Evolutionary conservation across 1,140 invertebrate species (phyloP), one percentile per base, ranked within the genome.

Genomic region (Pseudoatta argentina): DNA sequence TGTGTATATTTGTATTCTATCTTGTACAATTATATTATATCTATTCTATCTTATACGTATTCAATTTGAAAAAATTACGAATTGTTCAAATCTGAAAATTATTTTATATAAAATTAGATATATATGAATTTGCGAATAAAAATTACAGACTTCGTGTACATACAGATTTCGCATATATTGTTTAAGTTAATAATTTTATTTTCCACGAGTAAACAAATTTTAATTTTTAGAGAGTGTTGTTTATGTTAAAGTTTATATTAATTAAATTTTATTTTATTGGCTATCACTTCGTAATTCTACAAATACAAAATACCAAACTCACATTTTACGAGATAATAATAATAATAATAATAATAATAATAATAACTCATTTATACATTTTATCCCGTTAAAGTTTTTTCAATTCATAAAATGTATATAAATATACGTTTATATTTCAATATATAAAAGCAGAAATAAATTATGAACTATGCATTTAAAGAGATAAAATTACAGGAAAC

Each of bases 401-500:
- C 44, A 51, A 21, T 1, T 30, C 18, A 48, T 34, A 16, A 61
- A 75, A 34, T n/a, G 7, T 69, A 24, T 24, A 48, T 48, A 48
- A 73, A 83, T 14, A 48, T 72, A 21, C 39, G 10, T 51, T 21
- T 73, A 48, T 10, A 48, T 30, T 27, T 8, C 8, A 57, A 69
- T 57, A 57, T 4, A 5, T 30, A 12, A 55, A 53, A 8, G 10
- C 27, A 48, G n/a, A 61, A n/a, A 82, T 73, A 61, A 73, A 73
- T 82, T 48, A 51, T 34, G 8, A 30, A 69, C 14, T 79, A 18
- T 53, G 30, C 5, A 81, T 57, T 69, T 81, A 57, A 34, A 34
- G 5, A 69, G 48, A 67, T 69, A 73, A 75, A 83, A 82, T 73
- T n/a, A 51, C 18, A n/a, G n/a, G 48, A n/a, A 59, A 30, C 55